phyloP scores from a whole-genome alignment of 2,797 vertebrate species.

The Perodicticus potto region DNA sequence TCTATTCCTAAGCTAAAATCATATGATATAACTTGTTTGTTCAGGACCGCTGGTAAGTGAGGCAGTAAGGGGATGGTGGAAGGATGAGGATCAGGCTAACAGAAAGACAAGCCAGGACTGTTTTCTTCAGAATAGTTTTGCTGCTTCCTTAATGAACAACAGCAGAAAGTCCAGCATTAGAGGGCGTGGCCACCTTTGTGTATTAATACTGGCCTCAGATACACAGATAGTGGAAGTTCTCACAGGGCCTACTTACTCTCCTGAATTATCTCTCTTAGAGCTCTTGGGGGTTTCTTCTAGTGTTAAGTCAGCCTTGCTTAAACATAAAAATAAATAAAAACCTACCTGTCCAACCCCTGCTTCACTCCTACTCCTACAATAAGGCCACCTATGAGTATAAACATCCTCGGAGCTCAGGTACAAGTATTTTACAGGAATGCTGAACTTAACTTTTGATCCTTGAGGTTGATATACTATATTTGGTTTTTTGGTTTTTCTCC shows the following conservation, averaged over 20 bases:
- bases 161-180: not conserved
- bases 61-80: not conserved
- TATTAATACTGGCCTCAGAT: not conserved
- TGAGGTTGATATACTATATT: not conserved
- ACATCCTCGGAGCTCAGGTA: not conserved
- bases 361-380: not conserved
- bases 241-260: not conserved
- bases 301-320: constrained; percentile 4
- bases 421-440: not conserved
- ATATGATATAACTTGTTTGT: not conserved
- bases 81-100: not conserved
- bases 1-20: not conserved
- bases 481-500: not conserved
- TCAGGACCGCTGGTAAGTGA: not conserved
- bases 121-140: not conserved
- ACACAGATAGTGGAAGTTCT: not conserved
- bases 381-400: not conserved
- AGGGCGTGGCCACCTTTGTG: not conserved
- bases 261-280: not conserved
- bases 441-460: not conserved
- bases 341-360: not conserved
- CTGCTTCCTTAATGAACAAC: not conserved
- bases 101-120: not conserved
- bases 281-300: not conserved
- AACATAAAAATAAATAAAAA: not conserved